These are phyloP conservation scores for Balaenoptera acutorostrata DNA, from an alignment of 2,113 vertebrate genomes.

Conservation along the genomic window DNA sequence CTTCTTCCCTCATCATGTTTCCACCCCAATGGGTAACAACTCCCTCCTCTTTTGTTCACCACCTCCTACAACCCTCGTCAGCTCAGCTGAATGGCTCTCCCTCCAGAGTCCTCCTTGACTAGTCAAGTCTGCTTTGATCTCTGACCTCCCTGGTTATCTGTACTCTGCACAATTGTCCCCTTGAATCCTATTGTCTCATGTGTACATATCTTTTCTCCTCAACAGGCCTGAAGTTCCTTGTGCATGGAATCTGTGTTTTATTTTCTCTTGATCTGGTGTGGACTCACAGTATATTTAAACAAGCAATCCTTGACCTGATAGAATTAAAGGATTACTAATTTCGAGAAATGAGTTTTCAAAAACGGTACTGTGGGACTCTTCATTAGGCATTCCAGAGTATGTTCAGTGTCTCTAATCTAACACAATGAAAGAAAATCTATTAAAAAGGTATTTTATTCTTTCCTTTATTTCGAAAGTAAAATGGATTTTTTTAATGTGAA, in stretches of 20 bases:
- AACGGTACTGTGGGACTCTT: neutral
- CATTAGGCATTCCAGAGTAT: neutral
- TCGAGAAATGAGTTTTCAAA: neutral
- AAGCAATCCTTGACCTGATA: neutral
- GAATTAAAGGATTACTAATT: neutral
- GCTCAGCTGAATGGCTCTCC: neutral
- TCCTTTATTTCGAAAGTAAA: slow-evolving; percentile 8
- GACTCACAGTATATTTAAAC: neutral
- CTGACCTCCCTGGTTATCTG: neutral
- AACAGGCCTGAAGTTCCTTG: neutral
- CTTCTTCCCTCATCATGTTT: neutral
- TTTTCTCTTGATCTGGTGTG: neutral
- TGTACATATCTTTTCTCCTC: neutral
- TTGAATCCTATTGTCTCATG: neutral
- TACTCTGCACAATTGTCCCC: neutral
- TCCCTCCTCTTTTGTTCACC: neutral
- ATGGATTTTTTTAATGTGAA: neutral
- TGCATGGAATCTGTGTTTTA: neutral
- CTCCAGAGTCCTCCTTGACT: neutral
- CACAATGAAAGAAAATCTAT: neutral
- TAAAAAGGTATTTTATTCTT: neutral
- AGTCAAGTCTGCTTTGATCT: neutral
- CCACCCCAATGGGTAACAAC: neutral
- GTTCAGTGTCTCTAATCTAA: neutral
- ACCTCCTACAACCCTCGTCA: neutral